Base-by-base conservation (phyloP, 2,797 vertebrate species). In the Pygocentrus nattereri region DNA sequence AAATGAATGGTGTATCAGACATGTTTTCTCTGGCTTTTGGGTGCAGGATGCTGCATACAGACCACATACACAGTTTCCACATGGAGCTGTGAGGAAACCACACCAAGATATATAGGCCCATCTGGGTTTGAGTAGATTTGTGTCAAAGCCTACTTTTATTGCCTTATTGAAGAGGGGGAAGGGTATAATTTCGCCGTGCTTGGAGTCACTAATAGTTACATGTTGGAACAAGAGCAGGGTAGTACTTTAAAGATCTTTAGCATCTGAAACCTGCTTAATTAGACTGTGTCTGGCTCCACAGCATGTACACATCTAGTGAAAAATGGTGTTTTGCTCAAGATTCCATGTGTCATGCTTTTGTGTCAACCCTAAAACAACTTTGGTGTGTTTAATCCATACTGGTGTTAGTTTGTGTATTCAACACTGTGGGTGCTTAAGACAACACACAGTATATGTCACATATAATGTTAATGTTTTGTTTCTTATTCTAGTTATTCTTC, bases 121-220 rank as follows among this genome's bases (percentile, higher is more conserved):
- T 93, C 91, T 94, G 93, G 92, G 68, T 90, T 88, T 84, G 79
- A 85, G 88, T 87, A 89, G 86, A 92, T 94, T 88, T 91, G 87
- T 91, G 87, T 92, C 88, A 87, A 90, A 91, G 85, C 88, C 85
- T 85, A 88, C 84, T 92, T 94, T 94, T 92, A 94, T 92, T 88
- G 89, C 88, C 54, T 83, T 87, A 88, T 84, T 80, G 82, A 82
- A 79, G 78, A 64, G 86, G 89, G 50, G 87, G 85, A 85, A 84
- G 91, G 90, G 88, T 92, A 82, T 92, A 85, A 91, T 92, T 93
- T 90, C 90, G 88, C 67, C 84, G 88, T 90, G 88, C 89, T 82
- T 84, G 61, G 70, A 90, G 88, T 91, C 90, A 89, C 85, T 89
- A 88, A 91, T 90, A 92, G 91, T 88, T 92, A 89, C 86, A 85